phyloP scores from a whole-genome alignment of 2,113 vertebrate genomes.

The Pachyramphus minor region DNA sequence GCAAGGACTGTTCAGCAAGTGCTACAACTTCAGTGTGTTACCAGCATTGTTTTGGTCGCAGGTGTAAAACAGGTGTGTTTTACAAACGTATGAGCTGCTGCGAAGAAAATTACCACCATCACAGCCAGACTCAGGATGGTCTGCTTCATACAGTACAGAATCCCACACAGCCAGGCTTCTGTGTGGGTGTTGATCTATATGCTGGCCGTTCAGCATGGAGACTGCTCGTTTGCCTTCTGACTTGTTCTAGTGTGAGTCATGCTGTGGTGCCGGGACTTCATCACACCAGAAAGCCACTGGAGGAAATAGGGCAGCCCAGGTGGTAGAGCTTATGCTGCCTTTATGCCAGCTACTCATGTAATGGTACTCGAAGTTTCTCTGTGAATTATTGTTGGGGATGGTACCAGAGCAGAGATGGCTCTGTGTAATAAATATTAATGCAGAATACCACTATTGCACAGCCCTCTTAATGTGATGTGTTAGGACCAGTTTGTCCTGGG shows the following conservation, averaged over 20 bases:
- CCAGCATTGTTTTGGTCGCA: neutral
- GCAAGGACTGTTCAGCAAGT: neutral
- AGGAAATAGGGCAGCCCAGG: neutral
- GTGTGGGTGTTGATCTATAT: neutral
- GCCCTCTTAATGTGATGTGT: neutral
- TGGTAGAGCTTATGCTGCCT: neutral
- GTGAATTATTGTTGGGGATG: neutral
- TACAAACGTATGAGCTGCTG: neutral
- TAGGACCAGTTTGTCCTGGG: neutral
- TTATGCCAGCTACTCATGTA: neutral
- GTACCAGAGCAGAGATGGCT: neutral
- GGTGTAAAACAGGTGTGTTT: neutral
- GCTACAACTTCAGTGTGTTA: neutral
- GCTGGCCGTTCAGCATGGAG: neutral
- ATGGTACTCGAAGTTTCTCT: neutral
- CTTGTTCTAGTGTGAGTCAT: neutral
- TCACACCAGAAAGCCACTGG: rapidly evolving
- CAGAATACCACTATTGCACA: neutral
- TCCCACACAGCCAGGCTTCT: neutral
- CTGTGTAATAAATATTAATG: neutral
- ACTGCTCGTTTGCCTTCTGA: neutral
- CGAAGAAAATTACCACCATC: neutral
- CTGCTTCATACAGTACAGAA: rapidly evolving
- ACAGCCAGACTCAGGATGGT: neutral
- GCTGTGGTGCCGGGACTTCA: neutral